phyloP scores from a whole-genome alignment of 2,113 vertebrate genomes.

The Empidonax alnorum region DNA sequence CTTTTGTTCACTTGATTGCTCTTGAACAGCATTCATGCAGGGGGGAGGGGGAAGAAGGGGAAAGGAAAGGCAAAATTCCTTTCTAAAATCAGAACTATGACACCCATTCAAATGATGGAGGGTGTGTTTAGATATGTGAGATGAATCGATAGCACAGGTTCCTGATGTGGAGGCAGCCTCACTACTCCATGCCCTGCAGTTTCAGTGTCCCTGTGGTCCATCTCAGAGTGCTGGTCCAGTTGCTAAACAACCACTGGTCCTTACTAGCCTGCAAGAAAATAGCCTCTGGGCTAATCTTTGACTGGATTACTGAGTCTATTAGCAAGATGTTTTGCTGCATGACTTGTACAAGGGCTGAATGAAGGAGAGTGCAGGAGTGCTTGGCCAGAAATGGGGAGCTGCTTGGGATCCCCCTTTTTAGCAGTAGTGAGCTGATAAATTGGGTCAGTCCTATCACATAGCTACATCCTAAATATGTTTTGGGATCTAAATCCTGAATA shows the following conservation, averaged over 20 bases:
- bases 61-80: too few species aligned
- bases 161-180: too few species aligned
- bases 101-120: neutral
- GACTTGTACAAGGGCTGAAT: neutral
- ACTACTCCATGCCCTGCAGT: neutral
- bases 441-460: neutral
- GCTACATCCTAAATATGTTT: neutral
- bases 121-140: neutral
- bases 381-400: neutral
- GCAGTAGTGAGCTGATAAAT: too few species aligned
- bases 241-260: neutral
- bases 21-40: too few species aligned
- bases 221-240: too few species aligned
- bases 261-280: neutral
- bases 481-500: neutral
- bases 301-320: neutral
- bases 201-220: too few species aligned
- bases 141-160: neutral
- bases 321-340: neutral
- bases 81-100: too few species aligned
- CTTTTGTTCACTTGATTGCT: too few species aligned
- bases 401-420: neutral
- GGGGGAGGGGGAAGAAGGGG: too few species aligned
- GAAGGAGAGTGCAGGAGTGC: neutral
- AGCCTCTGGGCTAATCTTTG: neutral